Conservation (phyloP, 2,797 vertebrate species). For the Bradypus variegatus region DNA sequence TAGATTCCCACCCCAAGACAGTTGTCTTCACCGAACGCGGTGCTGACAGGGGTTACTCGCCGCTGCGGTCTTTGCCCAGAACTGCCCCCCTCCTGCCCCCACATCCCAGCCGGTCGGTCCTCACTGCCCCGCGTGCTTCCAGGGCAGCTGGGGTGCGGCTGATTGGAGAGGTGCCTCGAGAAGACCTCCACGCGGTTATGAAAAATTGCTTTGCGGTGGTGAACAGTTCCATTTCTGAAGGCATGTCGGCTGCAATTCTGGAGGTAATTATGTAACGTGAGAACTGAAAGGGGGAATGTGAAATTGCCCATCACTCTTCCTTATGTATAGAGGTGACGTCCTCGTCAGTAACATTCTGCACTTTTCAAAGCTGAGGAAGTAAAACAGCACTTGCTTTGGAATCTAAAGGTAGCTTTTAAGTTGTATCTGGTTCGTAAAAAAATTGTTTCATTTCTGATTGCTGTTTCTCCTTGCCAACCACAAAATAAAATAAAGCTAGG, state of each 20-base stretch:
- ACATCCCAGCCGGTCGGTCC: not conserved
- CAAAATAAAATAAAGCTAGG: not conserved
- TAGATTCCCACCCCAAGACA: too few species aligned
- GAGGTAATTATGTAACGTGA: conserved; percentile 78
- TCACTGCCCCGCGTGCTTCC: not conserved
- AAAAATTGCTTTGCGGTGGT: conserved; percentile 83
- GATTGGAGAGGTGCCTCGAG: conserved; percentile 80
- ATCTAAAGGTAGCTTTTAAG: not conserved
- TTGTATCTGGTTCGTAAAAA: not conserved
- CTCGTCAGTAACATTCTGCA: accelerated
- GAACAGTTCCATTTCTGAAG: conserved; percentile 93
- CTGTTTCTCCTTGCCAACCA: not conserved
- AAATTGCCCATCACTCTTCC: accelerated
- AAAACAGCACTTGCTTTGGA: not conserved
- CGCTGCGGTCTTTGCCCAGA: too few species aligned
- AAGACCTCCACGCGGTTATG: conserved; percentile 86
- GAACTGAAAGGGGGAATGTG: accelerated
- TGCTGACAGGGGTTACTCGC: too few species aligned
- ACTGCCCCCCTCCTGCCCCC: too few species aligned
- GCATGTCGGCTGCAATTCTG: conserved; percentile 95
- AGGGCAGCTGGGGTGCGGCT: conserved; percentile 86
- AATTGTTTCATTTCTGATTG: accelerated
- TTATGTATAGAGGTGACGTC: not conserved
- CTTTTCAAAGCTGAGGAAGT: not conserved
- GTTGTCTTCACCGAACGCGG: too few species aligned